Evolutionary conservation across 2,113 vertebrate species (phyloP).

Genomic region (Rhinopomastus cyanomelas): DNA sequence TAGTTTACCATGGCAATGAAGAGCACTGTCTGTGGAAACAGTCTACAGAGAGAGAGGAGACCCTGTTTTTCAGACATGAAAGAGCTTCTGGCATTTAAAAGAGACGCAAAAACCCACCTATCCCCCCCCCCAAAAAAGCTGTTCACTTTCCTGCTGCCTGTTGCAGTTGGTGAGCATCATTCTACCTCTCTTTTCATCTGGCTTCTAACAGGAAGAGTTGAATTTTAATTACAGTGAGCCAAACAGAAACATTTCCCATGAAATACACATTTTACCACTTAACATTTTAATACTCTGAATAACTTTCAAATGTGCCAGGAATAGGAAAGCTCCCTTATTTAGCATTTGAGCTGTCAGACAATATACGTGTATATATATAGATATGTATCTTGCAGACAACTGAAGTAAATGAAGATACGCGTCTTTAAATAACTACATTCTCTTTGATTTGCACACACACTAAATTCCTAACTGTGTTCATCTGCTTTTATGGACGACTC

Average conservation of each 20-base stretch:
- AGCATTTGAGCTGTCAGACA: background rate
- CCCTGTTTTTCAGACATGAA: background rate
- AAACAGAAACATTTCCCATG: background rate
- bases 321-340: conserved; percentile 16
- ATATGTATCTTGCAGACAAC: background rate
- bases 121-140: background rate
- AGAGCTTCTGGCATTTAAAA: background rate
- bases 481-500: background rate
- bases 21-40: background rate
- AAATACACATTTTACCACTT: conserved; percentile 11
- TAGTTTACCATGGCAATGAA: background rate
- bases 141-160: background rate
- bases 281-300: conserved; percentile 13
- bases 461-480: background rate
- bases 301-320: conserved; percentile 12
- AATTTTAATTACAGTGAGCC: background rate
- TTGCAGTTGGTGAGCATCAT: background rate
- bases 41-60: background rate
- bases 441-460: background rate
- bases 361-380: background rate
- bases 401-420: background rate
- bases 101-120: background rate
- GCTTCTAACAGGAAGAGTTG: background rate
- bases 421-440: conserved; percentile 1
- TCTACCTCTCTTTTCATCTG: background rate